Conservation (phyloP, 1,140 invertebrate species). For the Leptinotarsa undecemlineata region DNA sequence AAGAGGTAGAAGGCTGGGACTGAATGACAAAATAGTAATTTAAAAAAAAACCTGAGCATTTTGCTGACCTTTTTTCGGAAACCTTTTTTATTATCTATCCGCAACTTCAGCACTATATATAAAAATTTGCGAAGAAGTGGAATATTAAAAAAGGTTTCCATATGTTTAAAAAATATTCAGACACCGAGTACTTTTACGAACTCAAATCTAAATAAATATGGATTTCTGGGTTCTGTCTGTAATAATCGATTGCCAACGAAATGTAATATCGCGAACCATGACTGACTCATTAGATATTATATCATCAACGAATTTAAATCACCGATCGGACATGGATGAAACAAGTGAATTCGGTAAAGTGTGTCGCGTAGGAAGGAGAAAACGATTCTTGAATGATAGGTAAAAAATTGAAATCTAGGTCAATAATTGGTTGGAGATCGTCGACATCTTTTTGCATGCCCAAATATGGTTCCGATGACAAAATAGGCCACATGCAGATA, state of each 20-base stretch:
- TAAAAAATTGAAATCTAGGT: not conserved
- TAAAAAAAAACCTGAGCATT: no score
- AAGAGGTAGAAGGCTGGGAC: no score
- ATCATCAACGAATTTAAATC: slow-evolving; percentile 1
- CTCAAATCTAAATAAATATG: no score
- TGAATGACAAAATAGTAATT: no score
- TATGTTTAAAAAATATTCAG: no score
- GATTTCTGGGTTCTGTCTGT: not conserved
- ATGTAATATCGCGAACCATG: not conserved
- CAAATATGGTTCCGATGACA: not conserved
- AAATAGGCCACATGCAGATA: not conserved
- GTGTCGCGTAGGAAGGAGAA: slow-evolving; percentile 4
- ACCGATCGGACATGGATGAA: not conserved
- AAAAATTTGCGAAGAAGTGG: no score
- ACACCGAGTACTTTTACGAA: no score
- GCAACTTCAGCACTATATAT: no score
- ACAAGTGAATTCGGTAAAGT: not conserved
- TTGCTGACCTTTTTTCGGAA: no score
- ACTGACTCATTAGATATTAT: not conserved
- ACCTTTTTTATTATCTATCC: no score
- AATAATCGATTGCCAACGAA: not conserved
- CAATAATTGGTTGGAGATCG: not conserved
- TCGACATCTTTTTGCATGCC: not conserved
- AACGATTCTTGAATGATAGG: not conserved
- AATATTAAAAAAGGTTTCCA: no score